These are phyloP conservation scores for Cephalopholis sonnerati DNA, from an alignment of 2,113 vertebrate species.

Conservation along the genomic window DNA sequence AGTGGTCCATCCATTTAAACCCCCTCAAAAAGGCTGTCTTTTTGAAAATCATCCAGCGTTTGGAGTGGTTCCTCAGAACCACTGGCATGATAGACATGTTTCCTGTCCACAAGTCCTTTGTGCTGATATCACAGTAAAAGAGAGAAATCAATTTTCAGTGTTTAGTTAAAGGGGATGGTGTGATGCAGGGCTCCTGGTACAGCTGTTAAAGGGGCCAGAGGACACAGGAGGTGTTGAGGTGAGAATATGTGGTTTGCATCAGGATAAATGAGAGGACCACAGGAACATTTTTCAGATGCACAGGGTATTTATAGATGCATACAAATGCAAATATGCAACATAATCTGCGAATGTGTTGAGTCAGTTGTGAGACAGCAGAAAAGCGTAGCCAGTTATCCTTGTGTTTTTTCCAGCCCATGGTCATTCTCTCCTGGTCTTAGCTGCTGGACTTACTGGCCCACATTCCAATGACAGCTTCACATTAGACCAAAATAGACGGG, in stretches of 20 bases:
- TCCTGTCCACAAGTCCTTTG: conserved; percentile 53
- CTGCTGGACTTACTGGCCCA: conserved; percentile 48
- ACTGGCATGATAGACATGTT: conserved; percentile 40
- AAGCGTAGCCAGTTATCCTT: conserved; percentile 26
- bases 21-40: conserved; percentile 41
- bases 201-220: conserved; percentile 29
- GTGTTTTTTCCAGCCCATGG: conserved; percentile 34
- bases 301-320: conserved; percentile 48
- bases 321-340: conserved; percentile 70
- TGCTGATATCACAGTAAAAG: conserved; percentile 52
- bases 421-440: conserved; percentile 40
- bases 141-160: conserved; percentile 54
- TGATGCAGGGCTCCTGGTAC: conserved; percentile 50
- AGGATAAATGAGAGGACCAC: conserved; percentile 8
- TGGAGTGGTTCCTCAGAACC: conserved; percentile 52
- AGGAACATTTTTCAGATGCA: conserved; percentile 55
- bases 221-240: conserved; percentile 20
- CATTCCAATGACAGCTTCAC: conserved; percentile 56
- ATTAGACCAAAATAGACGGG: conserved; percentile 59
- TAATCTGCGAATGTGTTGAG: conserved; percentile 37
- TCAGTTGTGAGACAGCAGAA: conserved; percentile 50
- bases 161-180: conserved; percentile 64
- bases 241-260: conserved; percentile 3
- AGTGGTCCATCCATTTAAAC: conserved; percentile 56
- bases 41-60: conserved; percentile 54